Evolutionary conservation across 2,888 invertebrate genomes (phyloP).

Genomic region (Drosophila subquinaria): DNA sequence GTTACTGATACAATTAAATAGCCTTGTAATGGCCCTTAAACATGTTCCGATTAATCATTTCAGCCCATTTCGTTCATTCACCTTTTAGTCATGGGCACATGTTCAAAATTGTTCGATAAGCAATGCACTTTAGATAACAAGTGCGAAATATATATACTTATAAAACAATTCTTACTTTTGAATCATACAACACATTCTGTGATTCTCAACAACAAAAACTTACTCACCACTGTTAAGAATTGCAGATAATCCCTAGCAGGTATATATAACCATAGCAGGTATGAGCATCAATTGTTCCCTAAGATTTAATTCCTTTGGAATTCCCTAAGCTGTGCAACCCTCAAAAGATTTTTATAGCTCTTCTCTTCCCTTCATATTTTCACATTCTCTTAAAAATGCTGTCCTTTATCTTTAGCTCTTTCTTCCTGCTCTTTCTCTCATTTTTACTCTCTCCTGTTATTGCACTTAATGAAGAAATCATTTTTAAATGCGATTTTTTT

Average conservation of each 20-base stretch:
- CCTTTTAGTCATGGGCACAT: conserved; percentile 8
- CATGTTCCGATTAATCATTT: not conserved
- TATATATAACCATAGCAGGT: conserved; percentile 21
- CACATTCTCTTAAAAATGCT: conserved; percentile 9
- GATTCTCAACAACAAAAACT: not conserved
- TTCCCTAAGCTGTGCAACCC: conserved; percentile 22
- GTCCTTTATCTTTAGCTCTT: not conserved
- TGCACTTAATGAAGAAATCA: not conserved
- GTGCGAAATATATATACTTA: not conserved
- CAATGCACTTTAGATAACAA: not conserved
- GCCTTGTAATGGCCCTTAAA: conserved; percentile 15
- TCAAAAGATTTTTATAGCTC: not conserved
- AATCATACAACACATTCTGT: not conserved
- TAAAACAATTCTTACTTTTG: not conserved
- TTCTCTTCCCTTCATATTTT: not conserved
- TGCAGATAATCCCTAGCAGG: not conserved
- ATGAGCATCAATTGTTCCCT: conserved; percentile 5
- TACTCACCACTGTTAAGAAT: not conserved
- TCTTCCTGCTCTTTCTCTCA: not conserved
- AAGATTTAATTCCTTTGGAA: not conserved
- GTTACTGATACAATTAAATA: conserved; percentile 8
- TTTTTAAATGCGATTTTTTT: not conserved
- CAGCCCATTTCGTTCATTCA: conserved; percentile 35
- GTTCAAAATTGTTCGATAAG: conserved; percentile 1
- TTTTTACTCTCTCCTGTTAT: not conserved